Percentiles rank a stretch among this genome's conserved stretches.
Evolutionary conservation across 2,113 vertebrate species (phyloP).

Genomic region (Ceyx melanurus): DNA sequence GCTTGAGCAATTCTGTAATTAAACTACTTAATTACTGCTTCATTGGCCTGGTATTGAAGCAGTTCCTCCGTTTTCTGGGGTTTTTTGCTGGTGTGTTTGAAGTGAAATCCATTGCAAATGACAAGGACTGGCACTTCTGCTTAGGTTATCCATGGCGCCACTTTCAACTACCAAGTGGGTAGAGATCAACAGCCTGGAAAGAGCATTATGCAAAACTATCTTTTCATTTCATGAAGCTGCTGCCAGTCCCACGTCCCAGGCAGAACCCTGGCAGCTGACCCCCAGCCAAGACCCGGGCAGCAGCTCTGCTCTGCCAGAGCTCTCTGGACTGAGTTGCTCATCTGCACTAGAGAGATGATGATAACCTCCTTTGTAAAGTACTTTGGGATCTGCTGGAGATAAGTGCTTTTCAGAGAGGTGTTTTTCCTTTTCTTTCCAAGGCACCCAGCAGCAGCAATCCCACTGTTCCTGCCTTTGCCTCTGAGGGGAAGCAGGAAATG

Average conservation of each 20-base stretch:
- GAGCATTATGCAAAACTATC: rapidly evolving
- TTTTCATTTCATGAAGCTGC: background rate
- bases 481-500: background rate
- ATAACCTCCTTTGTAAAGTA: conserved; percentile 22
- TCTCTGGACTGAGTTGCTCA: background rate
- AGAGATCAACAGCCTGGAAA: background rate
- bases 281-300: background rate
- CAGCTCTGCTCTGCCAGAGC: background rate
- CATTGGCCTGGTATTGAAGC: rapidly evolving
- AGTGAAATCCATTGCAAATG: background rate
- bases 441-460: background rate
- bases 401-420: background rate
- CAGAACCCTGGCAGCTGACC: background rate
- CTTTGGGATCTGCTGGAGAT: conserved; percentile 1
- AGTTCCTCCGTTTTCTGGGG: background rate
- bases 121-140: background rate
- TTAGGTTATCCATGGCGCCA: background rate
- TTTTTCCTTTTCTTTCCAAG: background rate
- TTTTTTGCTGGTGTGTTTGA: background rate
- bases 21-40: background rate
- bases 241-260: background rate
- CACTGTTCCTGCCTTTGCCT: background rate
- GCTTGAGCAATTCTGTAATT: background rate
- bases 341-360: background rate
- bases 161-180: rapidly evolving